Evolutionary conservation across 35 echinoderm and acorn worm species (phyloP), one percentile per base, ranked within the genome.

Genomic region (Apostichopus californicus): DNA sequence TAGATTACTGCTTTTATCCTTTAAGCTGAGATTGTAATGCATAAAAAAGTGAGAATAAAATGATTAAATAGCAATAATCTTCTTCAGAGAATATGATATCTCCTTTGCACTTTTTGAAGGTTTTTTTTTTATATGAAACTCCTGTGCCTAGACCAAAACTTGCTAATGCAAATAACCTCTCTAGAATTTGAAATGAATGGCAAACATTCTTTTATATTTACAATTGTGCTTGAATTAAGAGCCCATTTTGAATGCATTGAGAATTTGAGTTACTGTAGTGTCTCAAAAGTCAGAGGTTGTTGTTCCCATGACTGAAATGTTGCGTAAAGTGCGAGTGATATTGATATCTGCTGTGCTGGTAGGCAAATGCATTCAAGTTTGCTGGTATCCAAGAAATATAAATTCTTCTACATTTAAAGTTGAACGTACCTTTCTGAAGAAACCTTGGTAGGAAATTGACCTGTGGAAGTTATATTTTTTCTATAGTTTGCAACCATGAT

Each of bases 351-450:
- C n/a, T 13, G 4, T 75, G 17, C 71, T 75, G 71, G 71, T 75
- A 75, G 64, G 64, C 71, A 75, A 18, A n/a, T 75, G 20, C 15
- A 3, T 75, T 18, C 17, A 75, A 75, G n/a, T 18, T 18, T 75
- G n/a, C 71, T n/a, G 71, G 71, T 7, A 75, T 75, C 6, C 71
- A 75, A 75, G 71, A 18, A 22, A 75, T 8, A 75, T 22, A 75
- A 75, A 75, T 46, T 68, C 71, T n/a, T 20, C 15, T 18, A 18
- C 71, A 14, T 7, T 18, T 18, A 18, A 22, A 75, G 71, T 75
- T 75, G 71, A 75, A 75, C 21, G 71, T 75, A 75, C 71, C 71
- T 75, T 75, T 75, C 34, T 46, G 20, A 75, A 14, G 64, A 75
- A 75, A 24, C 21, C 14, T n/a, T 6, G 7, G 71, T 22, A 75